Percentiles rank a stretch among this genome's conserved stretches.
Evolutionary conservation across 2,113 vertebrate species (phyloP).

Genomic region (Corythaixoides concolor): DNA sequence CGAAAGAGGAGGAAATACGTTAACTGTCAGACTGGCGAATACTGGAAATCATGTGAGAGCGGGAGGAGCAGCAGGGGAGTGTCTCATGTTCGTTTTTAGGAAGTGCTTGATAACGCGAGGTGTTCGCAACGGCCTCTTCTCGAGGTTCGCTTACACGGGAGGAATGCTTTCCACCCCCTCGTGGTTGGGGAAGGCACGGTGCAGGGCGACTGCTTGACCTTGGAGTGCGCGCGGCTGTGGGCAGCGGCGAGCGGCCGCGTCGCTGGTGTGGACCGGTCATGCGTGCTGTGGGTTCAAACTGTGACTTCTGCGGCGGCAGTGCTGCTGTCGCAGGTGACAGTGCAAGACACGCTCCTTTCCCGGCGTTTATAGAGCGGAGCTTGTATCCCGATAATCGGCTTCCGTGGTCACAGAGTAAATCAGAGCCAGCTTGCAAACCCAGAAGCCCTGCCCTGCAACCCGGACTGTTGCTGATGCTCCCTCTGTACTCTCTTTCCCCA

Average conservation of each 20-base stretch:
- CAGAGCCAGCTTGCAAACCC: neutral
- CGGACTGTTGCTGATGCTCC: neutral
- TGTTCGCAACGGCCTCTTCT: neutral
- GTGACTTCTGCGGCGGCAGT: neutral
- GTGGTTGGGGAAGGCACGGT: neutral
- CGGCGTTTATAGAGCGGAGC: neutral
- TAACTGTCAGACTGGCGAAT: neutral
- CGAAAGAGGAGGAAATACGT: neutral
- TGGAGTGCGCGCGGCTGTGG: neutral
- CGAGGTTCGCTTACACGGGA: neutral
- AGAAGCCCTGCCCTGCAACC: neutral
- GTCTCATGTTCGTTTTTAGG: neutral
- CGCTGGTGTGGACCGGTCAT: neutral
- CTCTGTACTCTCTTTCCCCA: neutral
- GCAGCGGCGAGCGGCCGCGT: neutral
- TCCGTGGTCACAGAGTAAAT: neutral
- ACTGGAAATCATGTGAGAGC: neutral
- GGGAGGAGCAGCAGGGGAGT: neutral
- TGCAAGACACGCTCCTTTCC: neutral
- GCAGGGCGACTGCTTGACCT: neutral
- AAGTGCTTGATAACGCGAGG: neutral
- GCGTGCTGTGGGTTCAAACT: rapidly evolving
- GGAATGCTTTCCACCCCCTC: neutral
- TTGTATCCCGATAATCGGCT: neutral
- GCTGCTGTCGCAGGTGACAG: neutral